Conservation (phyloP, 2,113 vertebrate species). For the Eurystomus gularis region DNA sequence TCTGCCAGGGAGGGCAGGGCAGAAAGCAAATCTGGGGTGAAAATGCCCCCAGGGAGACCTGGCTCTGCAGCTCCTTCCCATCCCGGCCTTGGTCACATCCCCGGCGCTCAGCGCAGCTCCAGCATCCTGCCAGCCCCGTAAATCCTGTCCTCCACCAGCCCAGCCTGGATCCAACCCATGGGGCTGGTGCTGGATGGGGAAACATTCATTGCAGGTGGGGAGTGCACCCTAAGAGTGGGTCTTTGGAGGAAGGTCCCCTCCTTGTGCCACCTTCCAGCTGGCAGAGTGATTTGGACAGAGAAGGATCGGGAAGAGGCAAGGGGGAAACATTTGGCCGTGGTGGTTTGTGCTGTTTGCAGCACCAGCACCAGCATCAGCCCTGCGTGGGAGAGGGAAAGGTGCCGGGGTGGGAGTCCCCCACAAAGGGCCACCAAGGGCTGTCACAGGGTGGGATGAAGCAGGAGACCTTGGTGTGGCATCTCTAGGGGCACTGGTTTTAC, state of each 20-base stretch:
- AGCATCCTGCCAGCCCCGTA: background rate
- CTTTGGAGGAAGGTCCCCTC: background rate
- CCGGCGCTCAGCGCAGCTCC: background rate
- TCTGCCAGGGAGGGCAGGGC: background rate
- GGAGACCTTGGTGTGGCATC: background rate
- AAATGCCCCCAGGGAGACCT: background rate
- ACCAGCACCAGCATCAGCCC: accelerated
- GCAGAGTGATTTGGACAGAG: background rate
- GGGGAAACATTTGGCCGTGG: background rate
- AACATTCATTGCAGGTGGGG: background rate
- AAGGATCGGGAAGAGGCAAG: background rate
- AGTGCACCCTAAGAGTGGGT: background rate
- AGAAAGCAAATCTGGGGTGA: background rate
- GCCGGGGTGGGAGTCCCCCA: background rate
- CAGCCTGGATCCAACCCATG: background rate
- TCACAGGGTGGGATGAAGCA: background rate
- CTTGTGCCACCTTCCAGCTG: background rate
- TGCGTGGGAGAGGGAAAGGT: background rate
- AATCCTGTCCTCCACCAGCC: background rate
- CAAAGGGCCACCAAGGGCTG: background rate
- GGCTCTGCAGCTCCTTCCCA: background rate
- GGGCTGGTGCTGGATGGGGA: background rate
- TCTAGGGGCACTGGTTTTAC: background rate
- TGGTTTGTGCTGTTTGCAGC: background rate
- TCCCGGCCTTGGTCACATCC: background rate